Conservation (phyloP, 1,140 invertebrate species). For the Brevipalpus yothersi region DNA sequence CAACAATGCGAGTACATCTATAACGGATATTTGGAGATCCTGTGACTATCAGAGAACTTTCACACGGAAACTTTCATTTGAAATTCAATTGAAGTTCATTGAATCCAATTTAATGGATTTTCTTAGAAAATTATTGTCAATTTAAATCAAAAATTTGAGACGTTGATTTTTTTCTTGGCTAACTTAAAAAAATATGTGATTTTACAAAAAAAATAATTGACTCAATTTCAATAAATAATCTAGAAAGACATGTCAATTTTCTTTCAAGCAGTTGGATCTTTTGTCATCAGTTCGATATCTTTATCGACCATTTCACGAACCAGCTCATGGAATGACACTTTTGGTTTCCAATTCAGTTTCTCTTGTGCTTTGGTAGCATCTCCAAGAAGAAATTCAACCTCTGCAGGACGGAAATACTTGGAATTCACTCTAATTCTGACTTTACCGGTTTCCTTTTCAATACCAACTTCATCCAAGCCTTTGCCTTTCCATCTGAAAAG, state of each 20-base stretch:
- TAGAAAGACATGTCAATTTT: background rate
- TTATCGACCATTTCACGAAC: constrained; percentile 90
- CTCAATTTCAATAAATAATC: background rate
- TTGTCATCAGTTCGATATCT: constrained; percentile 74
- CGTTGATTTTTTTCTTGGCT: too few relatives aligned
- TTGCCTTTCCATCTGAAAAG: constrained; percentile 49
- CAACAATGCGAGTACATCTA: too few relatives aligned
- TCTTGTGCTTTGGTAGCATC: constrained; percentile 68
- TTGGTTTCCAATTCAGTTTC: constrained; percentile 63
- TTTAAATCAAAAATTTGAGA: too few relatives aligned
- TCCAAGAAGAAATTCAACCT: constrained; percentile 77
- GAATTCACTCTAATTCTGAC: constrained; percentile 73
- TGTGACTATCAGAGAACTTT: too few relatives aligned
- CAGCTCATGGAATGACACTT: constrained; percentile 56
- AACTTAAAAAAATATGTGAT: too few relatives aligned
- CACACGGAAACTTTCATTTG: too few relatives aligned
- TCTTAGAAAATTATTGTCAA: too few relatives aligned
- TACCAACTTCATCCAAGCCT: constrained; percentile 61
- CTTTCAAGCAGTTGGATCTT: constrained; percentile 50
- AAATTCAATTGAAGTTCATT: too few relatives aligned
- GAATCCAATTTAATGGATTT: too few relatives aligned
- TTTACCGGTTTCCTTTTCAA: constrained; percentile 47
- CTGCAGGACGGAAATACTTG: constrained; percentile 87
- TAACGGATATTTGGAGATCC: too few relatives aligned
- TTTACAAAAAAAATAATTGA: background rate